Percentiles rank a stretch among this genome's conserved stretches.
These are phyloP conservation scores for Oedothorax gibbosus DNA, from an alignment of 1,140 invertebrate species.

Conservation along the genomic window DNA sequence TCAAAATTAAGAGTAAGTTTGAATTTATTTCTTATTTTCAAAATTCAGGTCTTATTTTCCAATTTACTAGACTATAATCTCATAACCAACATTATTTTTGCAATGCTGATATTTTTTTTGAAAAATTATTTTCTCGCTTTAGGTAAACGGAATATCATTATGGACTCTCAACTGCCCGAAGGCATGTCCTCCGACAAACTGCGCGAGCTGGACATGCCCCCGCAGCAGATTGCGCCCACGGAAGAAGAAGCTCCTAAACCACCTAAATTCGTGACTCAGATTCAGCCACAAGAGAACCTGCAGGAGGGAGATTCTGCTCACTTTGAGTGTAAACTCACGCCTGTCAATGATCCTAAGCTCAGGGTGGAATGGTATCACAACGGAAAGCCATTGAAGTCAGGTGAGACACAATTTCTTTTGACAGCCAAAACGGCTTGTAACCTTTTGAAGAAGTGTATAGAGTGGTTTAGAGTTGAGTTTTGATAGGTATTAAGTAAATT, in stretches of 20 bases:
- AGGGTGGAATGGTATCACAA: conserved; percentile 94
- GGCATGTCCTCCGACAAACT: conserved; percentile 93
- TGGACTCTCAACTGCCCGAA: conserved; percentile 91
- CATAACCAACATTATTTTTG: no score
- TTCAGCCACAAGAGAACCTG: conserved; percentile 66
- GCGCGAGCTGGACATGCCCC: conserved; percentile 90
- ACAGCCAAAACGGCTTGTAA: neutral
- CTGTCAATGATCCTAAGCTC: conserved; percentile 92
- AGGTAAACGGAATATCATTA: conserved; percentile 87
- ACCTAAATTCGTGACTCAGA: conserved; percentile 83
- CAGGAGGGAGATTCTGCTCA: conserved; percentile 88
- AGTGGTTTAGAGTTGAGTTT: neutral
- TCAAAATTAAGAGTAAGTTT: conserved; percentile 68
- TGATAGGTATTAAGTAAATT: neutral
- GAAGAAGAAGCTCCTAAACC: conserved; percentile 74
- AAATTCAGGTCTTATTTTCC: neutral
- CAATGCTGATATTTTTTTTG: no score
- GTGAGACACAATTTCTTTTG: conserved; percentile 36
- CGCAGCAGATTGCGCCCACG: conserved; percentile 76
- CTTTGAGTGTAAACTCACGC: conserved; percentile 95
- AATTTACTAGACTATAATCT: no score
- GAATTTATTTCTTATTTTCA: neutral
- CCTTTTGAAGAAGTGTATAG: neutral
- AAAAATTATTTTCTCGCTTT: conserved; percentile 20
- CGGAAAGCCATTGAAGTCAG: conserved; percentile 85